Percentiles rank a stretch among this genome's conserved stretches.
These are phyloP conservation scores for Acrocyrtus sp. DNA, from an alignment of 2,888 invertebrate species.

Conservation along the genomic window DNA sequence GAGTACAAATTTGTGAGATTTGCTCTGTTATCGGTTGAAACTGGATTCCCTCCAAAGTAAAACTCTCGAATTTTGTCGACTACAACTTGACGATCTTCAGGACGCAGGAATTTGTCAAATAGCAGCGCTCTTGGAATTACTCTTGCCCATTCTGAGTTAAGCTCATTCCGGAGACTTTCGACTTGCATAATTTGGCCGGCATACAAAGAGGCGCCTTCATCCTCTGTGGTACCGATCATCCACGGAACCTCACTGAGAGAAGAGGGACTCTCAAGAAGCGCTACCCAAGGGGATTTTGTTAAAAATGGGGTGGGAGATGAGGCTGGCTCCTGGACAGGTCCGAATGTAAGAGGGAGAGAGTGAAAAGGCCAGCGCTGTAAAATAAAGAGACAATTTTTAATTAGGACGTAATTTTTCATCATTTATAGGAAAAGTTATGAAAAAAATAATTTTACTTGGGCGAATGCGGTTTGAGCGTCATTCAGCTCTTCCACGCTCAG, in stretches of 20 bases:
- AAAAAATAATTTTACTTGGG: background rate
- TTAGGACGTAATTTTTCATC: background rate
- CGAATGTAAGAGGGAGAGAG: background rate
- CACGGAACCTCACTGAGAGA: background rate
- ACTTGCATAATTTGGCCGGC: background rate
- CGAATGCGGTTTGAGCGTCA: background rate
- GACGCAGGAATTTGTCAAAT: background rate
- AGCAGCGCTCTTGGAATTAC: background rate
- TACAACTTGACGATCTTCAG: background rate
- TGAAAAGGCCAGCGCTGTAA: background rate
- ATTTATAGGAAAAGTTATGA: background rate
- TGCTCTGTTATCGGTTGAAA: slow-evolving; percentile 5
- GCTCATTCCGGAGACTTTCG: background rate
- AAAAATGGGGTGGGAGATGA: background rate
- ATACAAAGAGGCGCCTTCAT: slow-evolving; percentile 14
- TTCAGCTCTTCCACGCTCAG: background rate
- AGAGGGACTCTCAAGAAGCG: background rate
- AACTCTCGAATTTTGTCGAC: slow-evolving; percentile 16
- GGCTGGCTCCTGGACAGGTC: background rate
- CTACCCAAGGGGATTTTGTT: background rate
- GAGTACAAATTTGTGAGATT: slow-evolving; percentile 1
- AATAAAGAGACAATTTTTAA: background rate
- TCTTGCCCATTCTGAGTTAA: slow-evolving; percentile 3
- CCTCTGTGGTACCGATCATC: slow-evolving; percentile 21
- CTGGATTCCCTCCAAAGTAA: slow-evolving; percentile 22